phyloP scores from a whole-genome alignment of 2,888 invertebrate genomes.

The Temnothorax unifasciatus region DNA sequence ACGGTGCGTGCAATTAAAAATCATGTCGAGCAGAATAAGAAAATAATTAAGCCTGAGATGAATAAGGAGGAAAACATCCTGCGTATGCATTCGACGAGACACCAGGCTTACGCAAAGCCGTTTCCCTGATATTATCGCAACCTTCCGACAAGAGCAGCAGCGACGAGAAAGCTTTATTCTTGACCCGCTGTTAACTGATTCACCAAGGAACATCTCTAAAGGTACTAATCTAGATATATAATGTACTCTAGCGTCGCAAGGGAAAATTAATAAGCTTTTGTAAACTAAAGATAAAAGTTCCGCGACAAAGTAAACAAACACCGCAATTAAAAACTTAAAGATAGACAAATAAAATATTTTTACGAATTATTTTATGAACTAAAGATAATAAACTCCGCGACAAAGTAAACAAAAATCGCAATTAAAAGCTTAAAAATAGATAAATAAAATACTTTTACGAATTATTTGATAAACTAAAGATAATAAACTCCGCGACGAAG shows the following conservation, averaged over 20 bases:
- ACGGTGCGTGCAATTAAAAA: conserved; percentile 42
- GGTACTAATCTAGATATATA: not conserved
- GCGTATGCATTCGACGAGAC: conserved; percentile 8
- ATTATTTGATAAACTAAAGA: not conserved
- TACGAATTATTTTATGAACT: not conserved
- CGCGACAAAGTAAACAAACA: not conserved
- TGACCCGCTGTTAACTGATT: conserved; percentile 14
- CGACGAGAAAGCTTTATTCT: conserved; percentile 57
- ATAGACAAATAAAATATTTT: not conserved
- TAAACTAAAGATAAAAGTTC: not conserved
- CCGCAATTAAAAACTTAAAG: not conserved
- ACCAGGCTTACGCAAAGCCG: conserved; percentile 42
- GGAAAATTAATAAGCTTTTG: conserved; percentile 1
- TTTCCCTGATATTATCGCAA: conserved; percentile 47
- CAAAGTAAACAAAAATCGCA: not conserved
- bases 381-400: not conserved
- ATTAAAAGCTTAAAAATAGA: not conserved
- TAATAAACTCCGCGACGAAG: not conserved
- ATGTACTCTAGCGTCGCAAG: not conserved
- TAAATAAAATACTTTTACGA: not conserved
- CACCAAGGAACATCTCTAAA: not conserved
- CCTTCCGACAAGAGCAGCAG: conserved; percentile 40
- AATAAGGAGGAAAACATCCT: conserved; percentile 28
- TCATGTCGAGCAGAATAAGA: conserved; percentile 15
- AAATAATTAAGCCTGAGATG: conserved; percentile 36